These are phyloP conservation scores for Semicossyphus pulcher DNA, from an alignment of 2,113 vertebrate genomes.

Conservation along the genomic window DNA sequence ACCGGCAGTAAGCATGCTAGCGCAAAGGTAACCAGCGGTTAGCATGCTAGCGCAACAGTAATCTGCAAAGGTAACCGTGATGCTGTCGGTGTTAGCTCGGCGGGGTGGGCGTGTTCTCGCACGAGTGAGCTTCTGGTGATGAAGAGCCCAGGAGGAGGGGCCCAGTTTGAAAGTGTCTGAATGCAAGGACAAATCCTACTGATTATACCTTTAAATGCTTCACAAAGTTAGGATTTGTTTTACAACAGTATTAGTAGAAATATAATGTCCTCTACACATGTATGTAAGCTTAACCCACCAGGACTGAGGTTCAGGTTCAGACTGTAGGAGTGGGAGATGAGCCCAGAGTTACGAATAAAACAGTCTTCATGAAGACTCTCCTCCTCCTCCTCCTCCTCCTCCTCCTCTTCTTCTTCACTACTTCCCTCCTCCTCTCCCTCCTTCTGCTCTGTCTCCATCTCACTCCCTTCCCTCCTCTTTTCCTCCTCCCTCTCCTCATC, in stretches of 20 bases:
- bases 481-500: not conserved
- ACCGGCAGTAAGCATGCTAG: too few relatives aligned
- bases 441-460: not conserved
- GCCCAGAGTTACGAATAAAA: conserved; percentile 89
- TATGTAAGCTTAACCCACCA: conserved; percentile 77
- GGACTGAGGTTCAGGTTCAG: conserved; percentile 87
- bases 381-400: not conserved
- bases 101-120: too few relatives aligned
- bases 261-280: not conserved
- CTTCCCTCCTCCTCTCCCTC: not conserved
- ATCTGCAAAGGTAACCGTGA: too few relatives aligned
- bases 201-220: too few relatives aligned
- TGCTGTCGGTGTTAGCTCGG: too few relatives aligned
- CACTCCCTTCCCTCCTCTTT: not conserved
- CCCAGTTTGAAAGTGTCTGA: too few relatives aligned
- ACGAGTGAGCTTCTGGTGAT: too few relatives aligned
- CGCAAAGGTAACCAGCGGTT: too few relatives aligned
- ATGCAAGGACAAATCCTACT: too few relatives aligned
- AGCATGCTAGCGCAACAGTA: too few relatives aligned
- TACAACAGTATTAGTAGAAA: not conserved
- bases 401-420: not conserved
- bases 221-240: not conserved
- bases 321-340: conserved; percentile 90
- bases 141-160: too few relatives aligned
- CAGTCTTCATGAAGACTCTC: conserved; percentile 49